Percentiles rank a stretch among this genome's conserved stretches.
phyloP scores from a whole-genome alignment of 2,113 vertebrate species.

The Eira barbara region DNA sequence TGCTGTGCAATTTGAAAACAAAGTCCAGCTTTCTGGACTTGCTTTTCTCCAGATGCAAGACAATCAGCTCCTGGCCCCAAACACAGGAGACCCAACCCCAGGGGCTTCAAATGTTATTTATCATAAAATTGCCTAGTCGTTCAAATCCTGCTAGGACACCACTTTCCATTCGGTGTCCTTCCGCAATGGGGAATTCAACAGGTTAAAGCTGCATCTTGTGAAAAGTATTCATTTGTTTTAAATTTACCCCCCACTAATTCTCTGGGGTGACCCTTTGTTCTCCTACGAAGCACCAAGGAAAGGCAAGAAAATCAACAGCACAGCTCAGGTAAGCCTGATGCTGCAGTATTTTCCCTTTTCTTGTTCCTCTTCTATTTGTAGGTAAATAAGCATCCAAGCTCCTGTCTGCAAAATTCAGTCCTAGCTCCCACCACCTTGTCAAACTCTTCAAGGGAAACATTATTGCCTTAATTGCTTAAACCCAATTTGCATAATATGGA shows the following conservation, averaged over 20 bases:
- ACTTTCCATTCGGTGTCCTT: background rate
- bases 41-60: background rate
- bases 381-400: conserved; percentile 79
- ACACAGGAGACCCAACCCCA: background rate
- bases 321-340: conserved; percentile 18
- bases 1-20: background rate
- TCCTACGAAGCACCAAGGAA: background rate
- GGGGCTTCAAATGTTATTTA: conserved; percentile 29
- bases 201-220: conserved; percentile 8
- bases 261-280: background rate
- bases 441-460: conserved; percentile 87
- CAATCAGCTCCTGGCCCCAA: conserved; percentile 20
- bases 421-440: conserved; percentile 84
- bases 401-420: conserved; percentile 79
- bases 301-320: background rate
- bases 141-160: background rate
- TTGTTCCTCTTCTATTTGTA: conserved; percentile 75
- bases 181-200: conserved; percentile 45
- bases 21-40: background rate
- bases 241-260: conserved; percentile 52
- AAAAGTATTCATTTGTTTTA: conserved; percentile 61
- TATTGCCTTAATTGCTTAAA: conserved; percentile 88
- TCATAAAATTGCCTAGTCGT: conserved; percentile 27
- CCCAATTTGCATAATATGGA: conserved; percentile 83
- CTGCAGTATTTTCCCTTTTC: conserved; percentile 42